Base-by-base conservation (phyloP, 2,888 invertebrate species). In the Agonopterix subpropinquella region DNA sequence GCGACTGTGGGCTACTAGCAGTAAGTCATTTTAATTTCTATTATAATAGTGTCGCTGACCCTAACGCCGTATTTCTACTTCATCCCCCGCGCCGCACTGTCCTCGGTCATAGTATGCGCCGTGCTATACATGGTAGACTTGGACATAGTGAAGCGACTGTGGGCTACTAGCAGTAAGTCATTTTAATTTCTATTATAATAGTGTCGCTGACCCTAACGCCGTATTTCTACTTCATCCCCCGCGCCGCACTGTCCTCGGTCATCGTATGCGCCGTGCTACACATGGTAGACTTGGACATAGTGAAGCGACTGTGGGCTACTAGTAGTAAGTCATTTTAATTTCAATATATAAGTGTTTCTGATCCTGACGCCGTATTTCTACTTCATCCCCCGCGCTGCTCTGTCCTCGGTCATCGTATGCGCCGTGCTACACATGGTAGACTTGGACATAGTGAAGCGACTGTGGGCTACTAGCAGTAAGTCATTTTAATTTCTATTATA, bases 391-490 rank as follows among this genome's bases (percentile, higher is more conserved):
- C 91, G 91, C 49, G 90, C 13, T 2, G 13, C 13, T 2, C 2
- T 13, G 13, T 13, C 13, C 13, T 13, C 13, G 13, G 13, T 13
- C 13, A 13, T 13, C 10, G 28, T 28, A 45, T 92, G 93, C 58
- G 95, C 95, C 2, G 94, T 95, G 0, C 79, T 94, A 45, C 92
- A 92, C 59, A 94, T 94, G 94, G 89, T 94, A 3, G 93, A 94
- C 62, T 62, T 91, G 4, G 78, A 79, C 15, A 90, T 92, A 45
- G 61, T 92, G 18, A 85, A 84, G 59, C 89, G 88, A 36, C 86
- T 94, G 9, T 94, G 94, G 94, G 85, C 74, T n/a, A 76, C 89
- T 5, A 92, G 87, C 62, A 89, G 92, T 92, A 67, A 90, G 90
- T 71, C n/a, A 28, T 28, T 28, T 7, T 28, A 5, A 28, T 28